phyloP scores from a whole-genome alignment of 1,140 invertebrate species.

The Euwallacea fornicatus region DNA sequence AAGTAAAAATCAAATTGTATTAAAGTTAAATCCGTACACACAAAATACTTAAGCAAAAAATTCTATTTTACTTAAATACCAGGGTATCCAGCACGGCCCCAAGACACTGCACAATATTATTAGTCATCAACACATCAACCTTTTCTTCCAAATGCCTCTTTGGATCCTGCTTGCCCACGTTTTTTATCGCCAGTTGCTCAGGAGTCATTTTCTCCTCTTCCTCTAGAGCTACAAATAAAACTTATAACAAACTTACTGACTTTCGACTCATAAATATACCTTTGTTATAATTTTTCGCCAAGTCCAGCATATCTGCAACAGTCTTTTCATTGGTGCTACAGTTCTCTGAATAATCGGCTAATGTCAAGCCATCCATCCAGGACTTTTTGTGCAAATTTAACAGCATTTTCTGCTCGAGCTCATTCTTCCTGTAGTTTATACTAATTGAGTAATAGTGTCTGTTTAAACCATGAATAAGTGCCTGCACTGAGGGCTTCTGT shows the following conservation, averaged over 20 bases:
- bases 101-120: conserved; percentile 98
- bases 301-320: conserved; percentile 93
- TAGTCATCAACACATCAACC: conserved; percentile 95
- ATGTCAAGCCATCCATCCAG: conserved; percentile 97
- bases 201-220: conserved; percentile 99
- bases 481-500: conserved; percentile 99
- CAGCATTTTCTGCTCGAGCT: conserved; percentile 99
- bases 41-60: too few relatives aligned
- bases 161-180: conserved; percentile 99
- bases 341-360: conserved; percentile 94
- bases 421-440: conserved; percentile 99
- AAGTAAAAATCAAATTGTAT: too few relatives aligned
- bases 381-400: conserved; percentile 98
- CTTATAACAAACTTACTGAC: neutral
- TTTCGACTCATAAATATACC: conserved; percentile 4
- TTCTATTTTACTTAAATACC: conserved; percentile 76
- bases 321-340: conserved; percentile 89
- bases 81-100: conserved; percentile 98
- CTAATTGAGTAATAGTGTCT: conserved; percentile 99
- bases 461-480: conserved; percentile 97
- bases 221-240: conserved; percentile 71
- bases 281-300: conserved; percentile 99
- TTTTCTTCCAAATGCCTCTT: conserved; percentile 99
- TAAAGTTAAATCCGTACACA: too few relatives aligned
- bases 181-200: conserved; percentile 98